Evolutionary conservation across 2,797 vertebrate species (phyloP).

Genomic region (Octomys mimax): DNA sequence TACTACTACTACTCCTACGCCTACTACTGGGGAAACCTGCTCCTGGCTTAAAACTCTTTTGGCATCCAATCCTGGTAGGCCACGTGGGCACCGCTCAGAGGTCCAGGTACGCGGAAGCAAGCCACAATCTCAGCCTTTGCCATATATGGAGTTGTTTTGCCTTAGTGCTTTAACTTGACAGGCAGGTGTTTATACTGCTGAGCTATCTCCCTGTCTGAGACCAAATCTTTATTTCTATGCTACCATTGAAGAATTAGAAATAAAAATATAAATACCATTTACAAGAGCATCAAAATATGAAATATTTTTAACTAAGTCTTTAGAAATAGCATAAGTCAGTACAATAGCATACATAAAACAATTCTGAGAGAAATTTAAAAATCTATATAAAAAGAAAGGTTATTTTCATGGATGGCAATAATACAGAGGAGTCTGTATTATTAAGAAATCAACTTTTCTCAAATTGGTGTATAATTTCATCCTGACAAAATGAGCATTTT

Average conservation of each 20-base stretch:
- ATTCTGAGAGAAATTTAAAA: background rate
- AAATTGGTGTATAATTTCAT: slow-evolving; percentile 18
- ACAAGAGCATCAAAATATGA: background rate
- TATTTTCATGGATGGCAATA: background rate
- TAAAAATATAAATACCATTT: background rate
- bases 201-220: no score
- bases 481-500: background rate
- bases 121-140: no score
- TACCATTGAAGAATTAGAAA: background rate
- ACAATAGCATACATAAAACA: background rate
- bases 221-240: background rate
- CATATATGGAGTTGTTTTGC: no score
- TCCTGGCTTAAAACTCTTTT: no score
- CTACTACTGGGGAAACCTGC: no score
- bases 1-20: no score
- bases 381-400: background rate
- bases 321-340: background rate
- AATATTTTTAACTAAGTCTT: background rate
- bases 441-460: background rate
- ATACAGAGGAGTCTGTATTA: background rate
- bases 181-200: no score
- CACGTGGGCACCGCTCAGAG: no score
- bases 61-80: no score
- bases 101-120: no score
- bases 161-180: no score